Evolutionary conservation across 2,797 vertebrate species (phyloP).

Genomic region (Peromyscus nudipes): DNA sequence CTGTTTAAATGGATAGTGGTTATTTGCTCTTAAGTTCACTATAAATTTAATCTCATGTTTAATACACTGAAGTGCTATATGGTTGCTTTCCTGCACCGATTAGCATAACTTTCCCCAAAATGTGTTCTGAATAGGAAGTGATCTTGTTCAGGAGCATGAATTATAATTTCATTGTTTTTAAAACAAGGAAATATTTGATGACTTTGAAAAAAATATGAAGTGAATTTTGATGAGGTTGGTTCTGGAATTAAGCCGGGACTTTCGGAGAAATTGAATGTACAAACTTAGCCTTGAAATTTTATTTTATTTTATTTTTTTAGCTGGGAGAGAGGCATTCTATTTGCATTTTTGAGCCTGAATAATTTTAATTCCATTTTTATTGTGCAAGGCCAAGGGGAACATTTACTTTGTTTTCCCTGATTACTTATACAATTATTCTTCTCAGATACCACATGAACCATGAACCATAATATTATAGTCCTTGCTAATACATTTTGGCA

Average conservation of each 20-base stretch:
- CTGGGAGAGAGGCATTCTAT: constrained; percentile 86
- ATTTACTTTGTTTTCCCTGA: constrained; percentile 91
- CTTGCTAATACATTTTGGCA: constrained; percentile 90
- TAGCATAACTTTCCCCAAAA: constrained; percentile 70
- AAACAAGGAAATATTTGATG: constrained; percentile 62
- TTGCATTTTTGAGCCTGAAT: constrained; percentile 92
- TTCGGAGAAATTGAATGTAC: constrained; percentile 67
- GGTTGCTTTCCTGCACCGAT: constrained; percentile 56
- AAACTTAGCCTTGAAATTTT: constrained; percentile 80
- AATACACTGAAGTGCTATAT: constrained; percentile 54
- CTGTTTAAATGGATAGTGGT: constrained; percentile 73
- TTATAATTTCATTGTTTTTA: constrained; percentile 74
- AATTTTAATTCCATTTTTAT: constrained; percentile 91
- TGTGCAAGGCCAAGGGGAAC: constrained; percentile 89
- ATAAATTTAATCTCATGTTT: constrained; percentile 62
- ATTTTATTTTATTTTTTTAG: constrained; percentile 84
- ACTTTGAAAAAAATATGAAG: constrained; percentile 32
- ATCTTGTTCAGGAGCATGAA: constrained; percentile 60
- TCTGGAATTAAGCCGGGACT: constrained; percentile 55
- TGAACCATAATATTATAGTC: constrained; percentile 91
- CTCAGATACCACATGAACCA: constrained; percentile 90
- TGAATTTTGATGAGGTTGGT: constrained; percentile 60
- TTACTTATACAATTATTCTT: constrained; percentile 91
- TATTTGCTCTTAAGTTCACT: constrained; percentile 69
- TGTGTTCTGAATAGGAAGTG: constrained; percentile 73